phyloP scores from a whole-genome alignment of 1,140 invertebrate genomes.

The Procambarus clarkii region DNA sequence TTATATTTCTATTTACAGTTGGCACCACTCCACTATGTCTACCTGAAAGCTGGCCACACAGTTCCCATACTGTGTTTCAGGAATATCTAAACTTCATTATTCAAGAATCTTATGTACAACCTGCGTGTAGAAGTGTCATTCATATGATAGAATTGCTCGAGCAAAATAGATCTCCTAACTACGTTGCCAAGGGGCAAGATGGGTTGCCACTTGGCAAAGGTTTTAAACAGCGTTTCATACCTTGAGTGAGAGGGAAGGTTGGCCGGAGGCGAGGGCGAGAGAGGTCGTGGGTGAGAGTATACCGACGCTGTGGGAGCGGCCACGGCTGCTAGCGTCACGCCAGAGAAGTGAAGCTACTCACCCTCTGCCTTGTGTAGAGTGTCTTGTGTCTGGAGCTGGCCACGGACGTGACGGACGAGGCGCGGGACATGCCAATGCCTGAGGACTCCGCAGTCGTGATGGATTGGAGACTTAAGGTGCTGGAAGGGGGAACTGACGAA shows the following conservation, averaged over 20 bases:
- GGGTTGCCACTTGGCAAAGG: background rate
- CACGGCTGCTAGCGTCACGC: conserved; percentile 25
- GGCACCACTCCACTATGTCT: conserved; percentile 11
- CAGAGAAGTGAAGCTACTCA: conserved; percentile 47
- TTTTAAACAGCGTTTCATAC: background rate
- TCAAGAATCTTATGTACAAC: background rate
- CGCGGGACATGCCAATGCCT: conserved; percentile 57
- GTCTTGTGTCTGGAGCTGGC: conserved; percentile 34
- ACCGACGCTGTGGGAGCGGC: background rate
- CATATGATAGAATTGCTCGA: background rate
- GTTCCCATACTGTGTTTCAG: background rate
- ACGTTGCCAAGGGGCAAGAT: background rate
- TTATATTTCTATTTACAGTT: background rate
- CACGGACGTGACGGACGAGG: conserved; percentile 57
- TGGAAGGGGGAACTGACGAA: background rate
- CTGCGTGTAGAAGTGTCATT: background rate
- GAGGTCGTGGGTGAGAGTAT: background rate
- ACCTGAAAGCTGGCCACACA: background rate
- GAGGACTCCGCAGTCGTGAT: conserved; percentile 53
- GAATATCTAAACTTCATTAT: background rate
- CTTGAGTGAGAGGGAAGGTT: background rate
- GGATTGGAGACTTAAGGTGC: conserved; percentile 50
- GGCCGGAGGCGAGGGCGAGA: background rate
- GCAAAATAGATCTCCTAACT: background rate
- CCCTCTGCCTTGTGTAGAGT: conserved; percentile 51